Evolutionary conservation across 2,113 vertebrate genomes (phyloP), one percentile per base, ranked within the genome.

Genomic region (Carassius auratus): DNA sequence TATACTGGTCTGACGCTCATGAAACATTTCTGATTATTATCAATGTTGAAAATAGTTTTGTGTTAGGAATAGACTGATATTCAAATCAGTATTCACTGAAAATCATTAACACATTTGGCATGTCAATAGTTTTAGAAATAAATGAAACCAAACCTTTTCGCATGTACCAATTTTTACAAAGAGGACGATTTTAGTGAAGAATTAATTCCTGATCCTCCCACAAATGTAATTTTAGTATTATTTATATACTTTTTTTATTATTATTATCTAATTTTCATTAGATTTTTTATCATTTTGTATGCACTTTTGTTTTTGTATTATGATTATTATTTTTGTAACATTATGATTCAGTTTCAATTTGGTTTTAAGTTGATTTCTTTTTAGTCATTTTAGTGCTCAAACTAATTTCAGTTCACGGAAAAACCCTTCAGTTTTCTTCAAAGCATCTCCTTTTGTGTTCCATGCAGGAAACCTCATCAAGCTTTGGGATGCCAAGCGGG

Each of bases 381-480:
- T 69, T 38, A 38, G 68, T 10, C 0, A 71, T 71, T 21, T 36
- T 14, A 69, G 15, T 69, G 66, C 66, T 69, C 17, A 8, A 68
- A 33, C 30, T 33, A 36, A 30, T 66, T 66, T 15, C 1, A 19
- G 8, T 4, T 17, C 15, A 48, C 23, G 71, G 8, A 38, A 71
- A 36, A 71, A 1, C 26, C 73, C 4, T 5, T 4, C 2, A 50
- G 15, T 26, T 48, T 50, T 50, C 73, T 48, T 75, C 45, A 76
- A 76, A 76, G 73, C 45, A 48, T 76, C 45, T 52, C 33, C 4
- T 78, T 59, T 61, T 38, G 76, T 79, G 30, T 42, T 79, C 76
- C 57, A 52, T 0, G 23, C n/a, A 76, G 30, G n/a, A 50, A 52
- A 17, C 5, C 14, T 76, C 74, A 76, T 17, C 9, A 48, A 1